Evolutionary conservation across 2,113 vertebrate species (phyloP).

Genomic region (Sula dactylatra): DNA sequence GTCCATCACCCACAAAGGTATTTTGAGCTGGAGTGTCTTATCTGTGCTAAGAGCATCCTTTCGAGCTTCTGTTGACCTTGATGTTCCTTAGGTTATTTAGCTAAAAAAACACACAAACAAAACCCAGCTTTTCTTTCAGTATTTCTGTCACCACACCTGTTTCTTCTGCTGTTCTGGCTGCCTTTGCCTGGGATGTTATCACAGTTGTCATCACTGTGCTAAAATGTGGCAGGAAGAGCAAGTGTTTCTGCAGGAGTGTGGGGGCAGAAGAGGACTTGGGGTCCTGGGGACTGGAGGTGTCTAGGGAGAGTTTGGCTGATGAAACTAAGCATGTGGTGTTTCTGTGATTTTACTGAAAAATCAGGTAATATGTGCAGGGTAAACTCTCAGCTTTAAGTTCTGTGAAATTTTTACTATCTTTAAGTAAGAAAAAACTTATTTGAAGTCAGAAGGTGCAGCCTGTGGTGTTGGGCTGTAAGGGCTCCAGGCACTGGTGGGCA

Average conservation of each 20-base stretch:
- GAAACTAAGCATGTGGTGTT: rapidly evolving
- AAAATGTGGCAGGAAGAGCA: neutral
- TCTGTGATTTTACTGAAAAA: neutral
- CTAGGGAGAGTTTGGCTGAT: neutral
- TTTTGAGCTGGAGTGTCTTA: neutral
- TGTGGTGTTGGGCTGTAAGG: neutral
- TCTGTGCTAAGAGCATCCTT: neutral
- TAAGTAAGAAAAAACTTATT: neutral
- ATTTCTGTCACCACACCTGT: neutral
- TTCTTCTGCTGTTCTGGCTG: neutral
- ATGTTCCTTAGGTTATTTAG: neutral
- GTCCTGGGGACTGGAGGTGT: neutral
- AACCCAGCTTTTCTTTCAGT: neutral
- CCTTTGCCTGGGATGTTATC: neutral
- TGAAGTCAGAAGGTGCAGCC: neutral
- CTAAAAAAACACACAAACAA: neutral
- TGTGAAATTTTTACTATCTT: neutral
- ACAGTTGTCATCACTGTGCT: neutral
- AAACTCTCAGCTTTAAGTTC: neutral
- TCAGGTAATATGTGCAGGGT: rapidly evolving
- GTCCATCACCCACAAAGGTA: neutral
- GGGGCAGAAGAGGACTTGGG: neutral
- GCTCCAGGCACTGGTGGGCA: neutral
- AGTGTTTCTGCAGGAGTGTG: neutral
- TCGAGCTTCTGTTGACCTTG: neutral